Evolutionary conservation across 1,140 invertebrate species (phyloP).

Genomic region (Tribolium castaneum): DNA sequence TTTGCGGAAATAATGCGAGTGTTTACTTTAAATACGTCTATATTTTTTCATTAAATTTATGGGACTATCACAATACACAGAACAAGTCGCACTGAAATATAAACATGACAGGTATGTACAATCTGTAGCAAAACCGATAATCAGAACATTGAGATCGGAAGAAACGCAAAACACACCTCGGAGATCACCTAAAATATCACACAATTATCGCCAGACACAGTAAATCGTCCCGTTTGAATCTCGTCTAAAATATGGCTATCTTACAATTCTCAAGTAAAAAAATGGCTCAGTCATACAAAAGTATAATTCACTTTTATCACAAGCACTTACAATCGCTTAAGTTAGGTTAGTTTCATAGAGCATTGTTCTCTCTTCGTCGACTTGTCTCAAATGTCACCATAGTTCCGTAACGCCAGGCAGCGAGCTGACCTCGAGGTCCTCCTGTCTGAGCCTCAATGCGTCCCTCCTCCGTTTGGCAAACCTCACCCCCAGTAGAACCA

Average conservation of each 20-base stretch:
- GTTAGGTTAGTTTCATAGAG: conserved; percentile 67
- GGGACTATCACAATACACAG: conserved; percentile 43
- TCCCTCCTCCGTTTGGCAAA: conserved; percentile 45
- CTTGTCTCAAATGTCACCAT: conserved; percentile 75
- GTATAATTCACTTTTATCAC: conserved; percentile 56
- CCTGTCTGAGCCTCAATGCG: conserved; percentile 63
- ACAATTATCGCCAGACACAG: conserved; percentile 3
- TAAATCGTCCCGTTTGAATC: conserved; percentile 28
- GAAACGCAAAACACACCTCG: not conserved
- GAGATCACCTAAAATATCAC: conserved; percentile 9
- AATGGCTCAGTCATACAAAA: conserved; percentile 52
- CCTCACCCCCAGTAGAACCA: conserved; percentile 62
- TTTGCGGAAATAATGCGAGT: not conserved
- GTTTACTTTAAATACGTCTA: conserved; percentile 42
- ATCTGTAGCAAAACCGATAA: conserved; percentile 39
- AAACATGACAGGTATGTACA: conserved; percentile 38
- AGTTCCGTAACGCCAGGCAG: conserved; percentile 73
- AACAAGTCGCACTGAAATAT: conserved; percentile 26
- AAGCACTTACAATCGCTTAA: conserved; percentile 46
- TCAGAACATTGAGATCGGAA: conserved; percentile 22
- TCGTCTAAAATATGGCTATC: conserved; percentile 35
- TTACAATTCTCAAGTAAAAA: conserved; percentile 53
- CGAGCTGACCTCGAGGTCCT: conserved; percentile 77
- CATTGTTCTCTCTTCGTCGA: conserved; percentile 67
- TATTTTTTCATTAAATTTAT: conserved; percentile 35